A percentile compares a stretch with the other conserved stretches of the same genome.
Conservation (phyloP, 1,140 invertebrate genomes). For the Chymomyza costata region DNA sequence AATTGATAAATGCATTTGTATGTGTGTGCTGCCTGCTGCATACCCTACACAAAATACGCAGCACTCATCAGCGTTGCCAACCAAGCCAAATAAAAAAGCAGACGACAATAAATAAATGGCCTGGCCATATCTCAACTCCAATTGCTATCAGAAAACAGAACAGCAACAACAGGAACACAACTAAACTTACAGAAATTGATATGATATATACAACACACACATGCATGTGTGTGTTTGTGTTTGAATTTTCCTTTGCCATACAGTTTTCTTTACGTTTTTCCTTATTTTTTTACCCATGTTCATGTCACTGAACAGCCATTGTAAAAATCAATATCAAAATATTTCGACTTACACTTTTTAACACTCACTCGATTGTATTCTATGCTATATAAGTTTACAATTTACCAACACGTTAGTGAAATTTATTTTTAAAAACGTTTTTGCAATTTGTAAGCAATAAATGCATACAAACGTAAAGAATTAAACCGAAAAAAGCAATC, state of each 20-base stretch:
- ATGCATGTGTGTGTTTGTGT: too few species aligned
- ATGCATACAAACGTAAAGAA: conserved; percentile 5
- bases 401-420: neutral
- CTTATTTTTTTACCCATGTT: conserved; percentile 17
- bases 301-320: conserved; percentile 34
- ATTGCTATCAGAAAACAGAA: neutral
- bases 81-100: conserved; percentile 14
- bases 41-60: conserved; percentile 17
- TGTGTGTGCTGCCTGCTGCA: conserved; percentile 5
- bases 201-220: too few species aligned
- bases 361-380: conserved; percentile 11
- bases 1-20: neutral
- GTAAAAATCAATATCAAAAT: conserved; percentile 63
- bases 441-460: conserved; percentile 1
- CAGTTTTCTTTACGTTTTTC: conserved; percentile 17
- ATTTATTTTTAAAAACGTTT: conserved; percentile 5
- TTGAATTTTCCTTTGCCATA: neutral
- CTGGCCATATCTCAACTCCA: conserved; percentile 1
- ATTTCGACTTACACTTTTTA: conserved; percentile 28
- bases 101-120: too few species aligned
- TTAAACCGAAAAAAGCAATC: conserved; percentile 32
- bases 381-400: neutral
- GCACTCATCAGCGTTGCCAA: conserved; percentile 26
- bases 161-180: too few species aligned
- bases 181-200: too few species aligned